These are phyloP conservation scores for Heterohyrax brucei DNA, from an alignment of 2,797 vertebrate species.

Conservation along the genomic window DNA sequence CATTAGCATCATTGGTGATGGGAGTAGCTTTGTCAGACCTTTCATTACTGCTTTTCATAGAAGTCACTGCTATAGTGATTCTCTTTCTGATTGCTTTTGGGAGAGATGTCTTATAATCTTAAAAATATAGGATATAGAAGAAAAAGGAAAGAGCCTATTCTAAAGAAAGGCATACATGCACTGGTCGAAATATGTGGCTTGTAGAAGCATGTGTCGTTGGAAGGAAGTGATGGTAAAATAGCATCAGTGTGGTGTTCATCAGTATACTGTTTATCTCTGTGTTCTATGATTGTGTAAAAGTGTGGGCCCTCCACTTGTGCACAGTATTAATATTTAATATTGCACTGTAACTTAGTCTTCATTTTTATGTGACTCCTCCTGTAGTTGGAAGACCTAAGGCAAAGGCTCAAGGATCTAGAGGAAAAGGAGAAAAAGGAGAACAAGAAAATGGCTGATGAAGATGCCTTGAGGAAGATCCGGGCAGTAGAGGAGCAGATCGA, in stretches of 20 bases:
- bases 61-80: neutral
- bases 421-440: slow-evolving; percentile 98
- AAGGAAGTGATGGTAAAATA: neutral
- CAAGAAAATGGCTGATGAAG: slow-evolving; percentile 99
- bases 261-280: neutral
- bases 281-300: neutral
- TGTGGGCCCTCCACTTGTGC: neutral
- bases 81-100: slow-evolving; percentile 50
- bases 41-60: neutral
- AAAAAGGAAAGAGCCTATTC: neutral
- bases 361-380: slow-evolving; percentile 37
- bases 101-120: slow-evolving; percentile 1
- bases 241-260: neutral
- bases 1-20: slow-evolving; percentile 15
- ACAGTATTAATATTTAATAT: slow-evolving; percentile 20
- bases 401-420: slow-evolving; percentile 96
- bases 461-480: slow-evolving; percentile 97
- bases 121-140: neutral
- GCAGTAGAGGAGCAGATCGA: slow-evolving; percentile 98
- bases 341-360: neutral
- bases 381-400: slow-evolving; percentile 97
- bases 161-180: neutral
- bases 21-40: slow-evolving; percentile 17
- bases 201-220: neutral
- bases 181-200: neutral